phyloP scores from a whole-genome alignment of 1,140 invertebrate genomes.

The Scaptomyza graminum region DNA sequence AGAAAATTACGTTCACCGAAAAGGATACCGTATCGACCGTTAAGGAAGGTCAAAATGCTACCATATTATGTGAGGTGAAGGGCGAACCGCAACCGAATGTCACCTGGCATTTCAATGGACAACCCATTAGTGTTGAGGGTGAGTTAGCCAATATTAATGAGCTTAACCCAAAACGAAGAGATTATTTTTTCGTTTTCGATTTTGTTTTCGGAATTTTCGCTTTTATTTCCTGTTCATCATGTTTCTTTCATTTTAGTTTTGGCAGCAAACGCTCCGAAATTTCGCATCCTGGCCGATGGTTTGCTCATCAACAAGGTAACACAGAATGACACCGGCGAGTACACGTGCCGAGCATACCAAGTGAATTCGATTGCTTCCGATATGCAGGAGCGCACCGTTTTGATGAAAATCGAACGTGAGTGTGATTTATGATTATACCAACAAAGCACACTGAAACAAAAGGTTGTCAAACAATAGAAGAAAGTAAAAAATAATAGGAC shows the following conservation, averaged over 20 bases:
- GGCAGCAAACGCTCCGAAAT: constrained; percentile 75
- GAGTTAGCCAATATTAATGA: constrained; percentile 63
- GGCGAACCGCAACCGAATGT: constrained; percentile 85
- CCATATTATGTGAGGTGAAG: constrained; percentile 84
- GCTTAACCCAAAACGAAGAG: constrained; percentile 23
- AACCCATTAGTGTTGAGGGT: constrained; percentile 73
- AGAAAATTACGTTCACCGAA: constrained; percentile 84
- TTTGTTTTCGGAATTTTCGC: neutral
- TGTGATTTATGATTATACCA: constrained; percentile 76
- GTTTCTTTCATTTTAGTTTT: constrained; percentile 26
- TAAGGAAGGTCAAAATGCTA: constrained; percentile 84
- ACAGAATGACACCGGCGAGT: constrained; percentile 85
- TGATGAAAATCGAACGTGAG: constrained; percentile 86
- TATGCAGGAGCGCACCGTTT: constrained; percentile 84
- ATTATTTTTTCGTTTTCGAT: neutral
- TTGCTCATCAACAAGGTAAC: constrained; percentile 85
- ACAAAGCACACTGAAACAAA: constrained; percentile 35
- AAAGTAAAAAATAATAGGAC: neutral
- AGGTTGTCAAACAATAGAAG: neutral
- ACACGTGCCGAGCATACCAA: constrained; percentile 85
- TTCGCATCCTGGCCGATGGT: constrained; percentile 83
- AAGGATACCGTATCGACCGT: constrained; percentile 83
- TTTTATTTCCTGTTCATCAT: constrained; percentile 31
- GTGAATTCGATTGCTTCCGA: constrained; percentile 84
- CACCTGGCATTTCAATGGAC: constrained; percentile 84